These are phyloP conservation scores for Sialis lutaria DNA, from an alignment of 2,888 invertebrate species.

Conservation along the genomic window DNA sequence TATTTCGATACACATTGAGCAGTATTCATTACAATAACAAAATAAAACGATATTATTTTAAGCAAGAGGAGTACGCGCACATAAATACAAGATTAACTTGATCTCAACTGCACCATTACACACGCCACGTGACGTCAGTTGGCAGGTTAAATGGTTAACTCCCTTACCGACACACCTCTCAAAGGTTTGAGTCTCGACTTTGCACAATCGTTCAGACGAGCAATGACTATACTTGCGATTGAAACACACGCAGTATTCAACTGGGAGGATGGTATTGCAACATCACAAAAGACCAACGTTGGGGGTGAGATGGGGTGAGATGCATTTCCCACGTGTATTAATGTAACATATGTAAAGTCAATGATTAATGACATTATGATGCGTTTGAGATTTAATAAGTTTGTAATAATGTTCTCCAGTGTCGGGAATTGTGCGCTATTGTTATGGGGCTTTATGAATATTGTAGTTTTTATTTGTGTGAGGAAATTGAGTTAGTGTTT, in stretches of 20 bases:
- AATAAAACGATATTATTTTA: too few relatives aligned
- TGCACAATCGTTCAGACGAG: background rate
- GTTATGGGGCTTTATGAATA: too few relatives aligned
- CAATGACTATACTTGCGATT: background rate
- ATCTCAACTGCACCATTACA: background rate
- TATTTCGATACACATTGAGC: too few relatives aligned
- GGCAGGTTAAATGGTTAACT: background rate
- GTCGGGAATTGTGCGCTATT: too few relatives aligned
- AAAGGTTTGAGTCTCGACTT: slow-evolving; percentile 1
- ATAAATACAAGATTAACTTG: slow-evolving; percentile 2
- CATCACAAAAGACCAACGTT: background rate
- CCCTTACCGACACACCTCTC: slow-evolving; percentile 1
- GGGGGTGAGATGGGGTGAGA: background rate
- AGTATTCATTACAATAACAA: too few relatives aligned
- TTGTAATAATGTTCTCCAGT: background rate
- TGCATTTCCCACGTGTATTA: slow-evolving; percentile 6
- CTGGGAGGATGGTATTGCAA: background rate
- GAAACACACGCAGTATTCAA: background rate
- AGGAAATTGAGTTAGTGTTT: too few relatives aligned
- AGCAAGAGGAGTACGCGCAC: background rate
- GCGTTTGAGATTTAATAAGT: slow-evolving; percentile 4
- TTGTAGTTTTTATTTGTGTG: too few relatives aligned
- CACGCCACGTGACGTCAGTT: background rate
- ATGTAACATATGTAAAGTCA: slow-evolving; percentile 7
- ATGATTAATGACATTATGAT: slow-evolving; percentile 5